Evolutionary conservation across 2,797 vertebrate species (phyloP), one percentile per base, ranked within the genome.

Genomic region (Myripristis jacobus): DNA sequence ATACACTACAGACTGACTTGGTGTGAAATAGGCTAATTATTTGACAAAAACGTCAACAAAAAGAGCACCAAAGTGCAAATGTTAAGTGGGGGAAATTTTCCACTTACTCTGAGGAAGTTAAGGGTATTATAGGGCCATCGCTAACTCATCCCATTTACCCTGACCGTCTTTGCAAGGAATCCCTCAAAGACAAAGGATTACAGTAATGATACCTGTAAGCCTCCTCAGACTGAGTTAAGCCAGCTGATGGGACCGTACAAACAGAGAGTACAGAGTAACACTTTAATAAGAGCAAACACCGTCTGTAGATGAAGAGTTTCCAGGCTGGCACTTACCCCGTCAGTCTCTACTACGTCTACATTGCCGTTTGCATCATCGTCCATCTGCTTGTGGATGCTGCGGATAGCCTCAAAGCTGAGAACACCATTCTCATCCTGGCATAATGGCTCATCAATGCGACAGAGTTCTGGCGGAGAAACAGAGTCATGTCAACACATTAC

Each of bases 371-470:
- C 97, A 0, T 99, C 98, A 5, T 99, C 97, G 0, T 99, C 98
- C 98, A 99, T 99, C 92, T 97, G 96, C 66, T 99, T 99, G 91
- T 99, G 97, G 90, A 99, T 99, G 85, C 82, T 97, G 73, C 96
- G 94, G 71, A 99, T 96, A 0, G 98, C 96, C 78, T 98, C 97
- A 1, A 96, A 98, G 91, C 96, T 97, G 66, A 98, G 95, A 82
- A 95, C 75, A 77, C 92, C 94, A 0, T 96, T 97, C 66, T 96
- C 96, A 16, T 96, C 94, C 16, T 94, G 93, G 92, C 98, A 99
- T 52, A 96, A 87, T 0, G 88, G 89, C 63, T 92, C 83, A 79
- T 98, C 98, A 0, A 99, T 96, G 80, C 95, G 96, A 89, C 98
- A 99, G 72, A 99, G 94, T 63, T 98, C 98, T 99, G 94, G 52